Percentiles rank a stretch among this genome's conserved stretches.
Evolutionary conservation across 2,888 invertebrate genomes (phyloP).

Genomic region (Schrankia costaestrigalis): DNA sequence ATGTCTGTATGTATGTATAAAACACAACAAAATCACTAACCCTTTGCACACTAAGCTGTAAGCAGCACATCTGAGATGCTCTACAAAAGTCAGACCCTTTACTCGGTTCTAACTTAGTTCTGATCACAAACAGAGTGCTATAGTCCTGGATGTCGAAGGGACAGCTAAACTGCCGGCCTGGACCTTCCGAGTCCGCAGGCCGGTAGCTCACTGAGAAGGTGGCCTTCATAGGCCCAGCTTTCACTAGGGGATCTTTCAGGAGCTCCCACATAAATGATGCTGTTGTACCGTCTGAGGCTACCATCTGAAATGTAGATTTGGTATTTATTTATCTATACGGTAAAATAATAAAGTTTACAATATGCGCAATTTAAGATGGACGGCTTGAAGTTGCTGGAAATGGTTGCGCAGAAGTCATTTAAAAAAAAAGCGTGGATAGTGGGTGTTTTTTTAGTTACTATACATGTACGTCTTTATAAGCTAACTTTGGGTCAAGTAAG

Average conservation of each 20-base stretch:
- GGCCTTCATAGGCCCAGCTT: constrained; percentile 76
- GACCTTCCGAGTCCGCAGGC: constrained; percentile 49
- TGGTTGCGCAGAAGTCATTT: too few relatives aligned
- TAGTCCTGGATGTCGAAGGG: constrained; percentile 91
- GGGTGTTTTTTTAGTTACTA: too few relatives aligned
- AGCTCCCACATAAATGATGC: constrained; percentile 93
- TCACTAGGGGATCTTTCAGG: constrained; percentile 82
- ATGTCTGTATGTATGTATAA: too few relatives aligned
- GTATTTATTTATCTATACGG: neutral
- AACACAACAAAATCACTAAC: too few relatives aligned
- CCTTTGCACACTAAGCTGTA: constrained; percentile 86
- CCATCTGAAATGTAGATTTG: constrained; percentile 63
- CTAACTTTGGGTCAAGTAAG: too few relatives aligned
- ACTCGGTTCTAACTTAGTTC: constrained; percentile 88
- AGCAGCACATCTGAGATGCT: constrained; percentile 92
- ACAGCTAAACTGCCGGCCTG: constrained; percentile 79
- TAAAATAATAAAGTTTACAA: too few relatives aligned
- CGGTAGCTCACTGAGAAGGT: constrained; percentile 63
- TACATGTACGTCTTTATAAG: too few relatives aligned
- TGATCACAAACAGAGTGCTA: constrained; percentile 91
- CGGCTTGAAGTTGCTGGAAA: too few relatives aligned
- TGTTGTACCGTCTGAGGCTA: constrained; percentile 86
- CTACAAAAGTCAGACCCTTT: constrained; percentile 92
- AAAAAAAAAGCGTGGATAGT: too few relatives aligned
- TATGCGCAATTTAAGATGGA: too few relatives aligned